Base-by-base conservation (phyloP, 2,888 invertebrate species). In the Trisateles emortualis region DNA sequence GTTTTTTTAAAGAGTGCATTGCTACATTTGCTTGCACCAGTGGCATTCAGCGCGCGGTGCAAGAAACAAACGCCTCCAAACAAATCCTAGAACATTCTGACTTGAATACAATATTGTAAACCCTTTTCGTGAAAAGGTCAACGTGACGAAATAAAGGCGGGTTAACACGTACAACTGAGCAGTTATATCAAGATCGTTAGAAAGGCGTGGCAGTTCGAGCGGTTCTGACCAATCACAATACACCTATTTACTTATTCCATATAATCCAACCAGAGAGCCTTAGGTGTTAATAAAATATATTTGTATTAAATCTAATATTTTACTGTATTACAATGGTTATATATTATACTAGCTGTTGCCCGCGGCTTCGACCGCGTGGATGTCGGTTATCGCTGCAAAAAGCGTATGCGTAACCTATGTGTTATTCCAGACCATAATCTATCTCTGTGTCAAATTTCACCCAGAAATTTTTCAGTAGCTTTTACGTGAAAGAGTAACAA, bases 101-200 rank as follows among this genome's bases (percentile, higher is more conserved):
- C 5, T 1, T 8, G 9, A 2, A 14, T 8, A 16, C 14, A 35
- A n/a, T 11, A 4, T 9, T 8, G 0, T 6, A 26, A 40, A 39
- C 13, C 10, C 33, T 39, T 44, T 11, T 17, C 36, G 11, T 26
- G 13, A 43, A 33, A 44, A 51, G 33, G 32, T 33, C n/a, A 53
- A 35, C 29, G 26, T 41, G 33, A 58, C 49, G 52, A 53, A 52
- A 68, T 45, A 71, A 53, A 71, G 70, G 70, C 65, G 72, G 68
- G 72, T 61, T 68, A 59, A 60, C 54, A 36, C 35, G 49, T 17
- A 52, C 48, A 46, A 43, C 59, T 64, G 74, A 74, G 74, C 71
- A 75, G 78, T 80, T 78, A 79, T 84, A 86, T 78, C 75, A 76
- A 79, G 83, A 86, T 87, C 84, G 86, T 83, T 84, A 84, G 75